These are phyloP conservation scores for Druceiella hillmani DNA, from an alignment of 2,888 invertebrate genomes.

Conservation along the genomic window DNA sequence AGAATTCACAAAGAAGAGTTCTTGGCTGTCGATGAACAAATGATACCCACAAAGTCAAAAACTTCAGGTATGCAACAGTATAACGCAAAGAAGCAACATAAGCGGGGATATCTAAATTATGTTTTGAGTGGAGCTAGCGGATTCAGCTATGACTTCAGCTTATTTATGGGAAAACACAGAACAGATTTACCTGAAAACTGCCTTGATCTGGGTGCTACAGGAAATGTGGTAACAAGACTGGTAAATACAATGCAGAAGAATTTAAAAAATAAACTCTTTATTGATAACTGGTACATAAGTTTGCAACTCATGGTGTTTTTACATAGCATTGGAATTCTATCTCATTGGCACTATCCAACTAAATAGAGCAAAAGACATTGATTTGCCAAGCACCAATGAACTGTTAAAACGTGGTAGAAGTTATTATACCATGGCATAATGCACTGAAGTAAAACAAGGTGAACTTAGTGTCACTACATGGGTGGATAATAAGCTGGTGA, in stretches of 20 bases:
- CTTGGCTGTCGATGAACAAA: no score
- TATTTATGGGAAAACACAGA: no score
- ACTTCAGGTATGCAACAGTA: no score
- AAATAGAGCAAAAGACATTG: conserved; percentile 8
- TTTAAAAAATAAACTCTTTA: conserved; percentile 21
- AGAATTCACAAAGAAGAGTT: no score
- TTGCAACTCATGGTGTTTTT: conserved; percentile 17
- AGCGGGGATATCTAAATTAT: no score
- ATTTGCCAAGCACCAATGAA: conserved; percentile 10
- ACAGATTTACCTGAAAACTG: no score
- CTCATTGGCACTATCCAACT: conserved; percentile 1
- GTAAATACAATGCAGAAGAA: conserved; percentile 16
- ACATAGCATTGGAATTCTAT: conserved; percentile 6
- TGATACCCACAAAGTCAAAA: no score
- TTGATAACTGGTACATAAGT: conserved; percentile 23
- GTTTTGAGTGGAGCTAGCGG: no score
- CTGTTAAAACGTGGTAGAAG: conserved; percentile 12
- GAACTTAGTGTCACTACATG: conserved; percentile 11
- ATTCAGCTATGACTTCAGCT: no score
- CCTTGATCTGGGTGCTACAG: no score
- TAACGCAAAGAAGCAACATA: no score
- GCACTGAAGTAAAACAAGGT: conserved; percentile 7
- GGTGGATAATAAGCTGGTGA: conserved; percentile 15
- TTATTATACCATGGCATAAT: conserved; percentile 8
- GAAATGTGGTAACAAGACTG: no score